A percentile compares a stretch with the other conserved stretches of the same genome.
Conservation (phyloP, 2,797 vertebrate species). For the Heteromormyrus szaboi region DNA sequence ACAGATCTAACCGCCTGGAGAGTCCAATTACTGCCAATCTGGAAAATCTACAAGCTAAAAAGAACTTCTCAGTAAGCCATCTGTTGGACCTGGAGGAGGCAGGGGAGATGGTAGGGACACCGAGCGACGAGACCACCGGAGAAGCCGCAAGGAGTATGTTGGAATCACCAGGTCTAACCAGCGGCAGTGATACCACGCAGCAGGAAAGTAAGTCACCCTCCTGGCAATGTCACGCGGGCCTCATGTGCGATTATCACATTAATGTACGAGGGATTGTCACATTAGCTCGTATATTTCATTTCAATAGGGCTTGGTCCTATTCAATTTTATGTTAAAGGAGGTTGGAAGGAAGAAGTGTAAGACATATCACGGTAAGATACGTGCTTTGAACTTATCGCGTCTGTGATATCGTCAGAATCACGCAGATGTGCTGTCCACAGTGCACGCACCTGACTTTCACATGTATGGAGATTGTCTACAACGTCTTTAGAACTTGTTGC, state of each 20-base stretch:
- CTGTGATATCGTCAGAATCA: not conserved
- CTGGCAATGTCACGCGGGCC: not conserved
- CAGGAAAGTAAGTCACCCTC: conserved; percentile 84
- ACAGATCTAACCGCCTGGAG: conserved; percentile 86
- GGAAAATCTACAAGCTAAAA: conserved; percentile 91
- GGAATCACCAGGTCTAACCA: conserved; percentile 91
- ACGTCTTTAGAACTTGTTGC: not conserved
- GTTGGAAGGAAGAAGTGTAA: not conserved
- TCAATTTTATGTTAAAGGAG: not conserved
- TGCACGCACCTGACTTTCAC: not conserved
- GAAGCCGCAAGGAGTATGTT: conserved; percentile 84
- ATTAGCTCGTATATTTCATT: conserved; percentile 19
- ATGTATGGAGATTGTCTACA: not conserved
- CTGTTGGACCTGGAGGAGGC: conserved; percentile 96
- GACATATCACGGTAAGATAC: not conserved
- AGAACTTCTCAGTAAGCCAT: conserved; percentile 99
- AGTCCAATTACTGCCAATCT: conserved; percentile 76
- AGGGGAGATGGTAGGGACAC: conserved; percentile 81
- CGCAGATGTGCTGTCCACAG: not conserved
- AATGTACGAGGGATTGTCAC: conserved; percentile 22
- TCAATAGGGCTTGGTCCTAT: not conserved
- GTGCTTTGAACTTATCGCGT: not conserved
- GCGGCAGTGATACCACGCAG: conserved; percentile 93
- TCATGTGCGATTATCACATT: conserved; percentile 26
- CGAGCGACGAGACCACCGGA: conserved; percentile 78